Base-by-base conservation (phyloP, 1,140 invertebrate species). In the Dendrolimus punctatus region DNA sequence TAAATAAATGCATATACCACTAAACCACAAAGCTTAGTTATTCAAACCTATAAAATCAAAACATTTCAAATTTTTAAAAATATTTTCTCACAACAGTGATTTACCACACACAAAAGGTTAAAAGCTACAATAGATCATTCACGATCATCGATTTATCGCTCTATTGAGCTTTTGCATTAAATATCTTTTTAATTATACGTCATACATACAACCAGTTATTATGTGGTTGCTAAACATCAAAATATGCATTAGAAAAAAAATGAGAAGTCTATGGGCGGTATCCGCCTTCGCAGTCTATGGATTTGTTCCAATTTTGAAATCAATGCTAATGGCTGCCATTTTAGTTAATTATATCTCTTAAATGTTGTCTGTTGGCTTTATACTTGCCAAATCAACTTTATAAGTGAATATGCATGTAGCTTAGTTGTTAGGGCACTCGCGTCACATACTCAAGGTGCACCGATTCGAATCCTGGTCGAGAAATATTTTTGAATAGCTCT, bases 201-300 rank as follows among this genome's bases (percentile, higher is more conserved):
- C 65, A 53, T 51, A 46, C 52, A 55, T 37, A 43, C 57, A 76
- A 66, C 66, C 58, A 51, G 51, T 65, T 68, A 80, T 80, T 78
- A 78, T 72, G 64, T 55, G 73, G 79, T 82, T 77, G 79, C 79
- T 52, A 69, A 80, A 72, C 51, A 67, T 68, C 68, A 74, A 73
- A 79, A 76, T 80, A 73, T 55, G 46, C 23, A 53, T 54, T 60
- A 63, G 51, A 59, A 38, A n/a, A 44, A 47, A 49, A 43, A 47
- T 51, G 42, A 39, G 38, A 49, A 43, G 42, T 37, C 39, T 48
- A 51, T 53, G 63, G 65, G 62, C 68, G 66, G 57, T 46, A 50
- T 53, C 51, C 59, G 51, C 64, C 59, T 62, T 51, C 56, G 46
- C 60, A 39, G 46, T 62, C 52, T 71, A 62, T 68, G 69, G 64